These are phyloP conservation scores for Chromoteleia sp. DNA, from an alignment of 2,888 invertebrate genomes.

Conservation along the genomic window DNA sequence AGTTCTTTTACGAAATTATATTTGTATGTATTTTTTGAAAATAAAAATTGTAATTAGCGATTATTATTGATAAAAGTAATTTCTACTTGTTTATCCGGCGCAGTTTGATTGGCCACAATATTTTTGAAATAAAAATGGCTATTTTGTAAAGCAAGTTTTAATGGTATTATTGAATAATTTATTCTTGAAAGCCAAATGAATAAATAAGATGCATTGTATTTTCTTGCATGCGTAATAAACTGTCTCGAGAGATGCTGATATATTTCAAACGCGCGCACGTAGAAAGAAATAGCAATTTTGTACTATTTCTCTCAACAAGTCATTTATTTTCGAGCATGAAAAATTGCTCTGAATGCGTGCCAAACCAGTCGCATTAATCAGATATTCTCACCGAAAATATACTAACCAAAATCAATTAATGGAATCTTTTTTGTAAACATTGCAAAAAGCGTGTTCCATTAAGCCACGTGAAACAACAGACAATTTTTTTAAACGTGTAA, in stretches of 20 bases:
- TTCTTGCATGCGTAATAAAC: conserved; percentile 22
- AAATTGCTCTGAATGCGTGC: conserved; percentile 44
- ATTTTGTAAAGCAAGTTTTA: neutral
- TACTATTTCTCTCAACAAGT: conserved; percentile 50
- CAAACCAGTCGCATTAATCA: conserved; percentile 50
- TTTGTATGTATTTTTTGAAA: no score
- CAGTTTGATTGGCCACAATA: no score
- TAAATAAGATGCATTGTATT: conserved; percentile 26
- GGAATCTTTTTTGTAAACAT: conserved; percentile 29
- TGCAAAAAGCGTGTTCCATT: conserved; percentile 1
- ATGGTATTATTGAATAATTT: conserved; percentile 12
- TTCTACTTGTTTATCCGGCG: no score
- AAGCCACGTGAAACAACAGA: no score
- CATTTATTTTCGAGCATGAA: conserved; percentile 46
- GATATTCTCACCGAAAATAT: conserved; percentile 43
- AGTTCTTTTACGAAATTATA: no score
- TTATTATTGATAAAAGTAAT: no score
- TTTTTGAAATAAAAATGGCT: no score
- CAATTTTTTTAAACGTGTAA: no score
- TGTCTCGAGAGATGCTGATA: conserved; percentile 21
- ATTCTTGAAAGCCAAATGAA: neutral
- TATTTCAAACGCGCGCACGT: conserved; percentile 36
- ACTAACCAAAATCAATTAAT: conserved; percentile 38
- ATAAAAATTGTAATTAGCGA: no score
- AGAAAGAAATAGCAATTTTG: conserved; percentile 47